Base-by-base conservation (phyloP, 2,888 invertebrate genomes). In the Parascotia fuliginaria region DNA sequence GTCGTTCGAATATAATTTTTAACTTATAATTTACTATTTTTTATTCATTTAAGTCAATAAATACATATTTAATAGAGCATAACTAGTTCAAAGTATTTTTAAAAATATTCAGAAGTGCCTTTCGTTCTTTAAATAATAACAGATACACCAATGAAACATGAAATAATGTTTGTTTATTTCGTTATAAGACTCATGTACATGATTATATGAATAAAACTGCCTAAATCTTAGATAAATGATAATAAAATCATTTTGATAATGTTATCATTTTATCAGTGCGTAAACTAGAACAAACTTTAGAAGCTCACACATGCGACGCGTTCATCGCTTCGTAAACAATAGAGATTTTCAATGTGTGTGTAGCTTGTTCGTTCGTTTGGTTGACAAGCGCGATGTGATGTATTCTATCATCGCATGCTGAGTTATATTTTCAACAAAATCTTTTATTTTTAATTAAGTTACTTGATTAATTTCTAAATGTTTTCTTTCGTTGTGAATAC, bases 381-480 rank as follows among this genome's bases (percentile, higher is more conserved):
- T 91, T 90, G 90, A 92, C 92, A 91, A 91, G 90, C 92, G 92
- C 91, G 91, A 92, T 91, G 91, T 92, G 89, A 90, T 89, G 90
- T 89, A 89, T 90, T 85, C 87, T 89, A 89, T 89, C 91, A 88
- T 92, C 89, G 92, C 92, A 90, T 85, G 90, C 89, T 87, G 87
- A 87, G 89, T 86, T 89, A 89, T 81, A 90, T 87, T 90, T 89
- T 89, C 83, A 89, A 81, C 85, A 88, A 87, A 83, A 86, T 78
- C 83, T 85, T 88, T 88, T 90, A 87, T 89, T 92, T 89, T 83
- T 85, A 77, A 81, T 85, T 89, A 79, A 85, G 87, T 89, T 87
- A 86, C 76, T 83, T 79, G 87, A 86, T 88, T 90, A 63, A 83
- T 89, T 90, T 91, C 90, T 91, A 89, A 90, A 92, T 92, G 92